Evolutionary conservation across 2,113 vertebrate genomes (phyloP), one percentile per base, ranked within the genome.

Genomic region (Epinephelus moara): DNA sequence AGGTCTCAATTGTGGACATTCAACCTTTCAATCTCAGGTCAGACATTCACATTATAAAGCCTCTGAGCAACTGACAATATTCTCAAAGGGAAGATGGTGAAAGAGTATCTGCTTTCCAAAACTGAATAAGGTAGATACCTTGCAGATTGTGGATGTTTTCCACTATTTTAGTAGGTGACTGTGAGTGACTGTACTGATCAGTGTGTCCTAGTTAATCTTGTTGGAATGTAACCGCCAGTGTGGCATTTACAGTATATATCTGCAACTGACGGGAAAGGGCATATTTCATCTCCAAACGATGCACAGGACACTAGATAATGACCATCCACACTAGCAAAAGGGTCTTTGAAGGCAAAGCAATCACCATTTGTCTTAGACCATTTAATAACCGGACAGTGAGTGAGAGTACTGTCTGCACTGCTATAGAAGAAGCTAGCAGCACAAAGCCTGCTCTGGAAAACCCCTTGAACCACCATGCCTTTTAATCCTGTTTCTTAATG

Each of bases 401-500:
- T 78, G 30, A 86, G 77, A 66, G 68, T 52, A 37, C 57, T 67
- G 75, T 81, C 70, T 70, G 49, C 19, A 50, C 30, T n/a, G 59
- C 53, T 68, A 45, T 33, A 79, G 49, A 75, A 78, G 67, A 74
- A 55, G 49, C 83, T 53, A 50, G 55, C n/a, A 33, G 27, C 59
- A 80, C 57, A 80, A 76, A 88, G 78, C 27, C 47, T 56, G 50
- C 77, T 77, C 64, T 73, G 68, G 55, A 84, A 86, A 87, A 83
- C 57, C 55, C 70, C 82, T 86, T 89, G 64, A 94, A 91, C 81
- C 80, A 76, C 82, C 71, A 67, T 72, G 86, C 71, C 73, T 86
- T 93, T 93, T 92, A 93, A 95, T 93, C 84, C 87, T 66, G 66
- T 92, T 93, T 92, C 82, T 77, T 90, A 94, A 94, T 94, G 88